A percentile compares a stretch with the other conserved stretches of the same genome.
phyloP scores from a whole-genome alignment of 2,797 vertebrate species.

The Acestrorhynchus altus region DNA sequence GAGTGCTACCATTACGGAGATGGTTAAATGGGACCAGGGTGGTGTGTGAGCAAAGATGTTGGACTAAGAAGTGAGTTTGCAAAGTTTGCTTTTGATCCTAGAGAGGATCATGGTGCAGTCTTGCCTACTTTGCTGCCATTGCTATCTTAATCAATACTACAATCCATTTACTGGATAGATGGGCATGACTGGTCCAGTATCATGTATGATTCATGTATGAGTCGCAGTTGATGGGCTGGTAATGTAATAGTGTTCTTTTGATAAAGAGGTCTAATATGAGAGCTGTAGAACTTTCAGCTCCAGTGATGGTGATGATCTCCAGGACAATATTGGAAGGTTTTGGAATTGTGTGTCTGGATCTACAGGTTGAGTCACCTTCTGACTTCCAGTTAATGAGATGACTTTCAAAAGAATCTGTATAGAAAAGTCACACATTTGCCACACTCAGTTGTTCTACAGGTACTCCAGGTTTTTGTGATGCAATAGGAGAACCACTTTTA shows the following conservation, averaged over 20 bases:
- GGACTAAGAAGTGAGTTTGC: no score
- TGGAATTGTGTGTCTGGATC: background rate
- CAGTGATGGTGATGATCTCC: background rate
- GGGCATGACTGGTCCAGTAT: background rate
- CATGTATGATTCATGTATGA: constrained; percentile 32
- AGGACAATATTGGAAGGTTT: background rate
- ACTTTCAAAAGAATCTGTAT: no score
- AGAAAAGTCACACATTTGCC: no score
- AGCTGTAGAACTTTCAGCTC: background rate
- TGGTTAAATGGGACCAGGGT: constrained; percentile 44
- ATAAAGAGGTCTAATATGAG: background rate
- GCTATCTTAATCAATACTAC: background rate
- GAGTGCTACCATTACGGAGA: constrained; percentile 28
- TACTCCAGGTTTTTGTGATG: no score
- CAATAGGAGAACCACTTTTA: no score
- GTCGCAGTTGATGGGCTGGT: background rate
- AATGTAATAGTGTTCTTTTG: background rate
- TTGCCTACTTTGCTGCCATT: background rate
- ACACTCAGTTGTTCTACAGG: no score
- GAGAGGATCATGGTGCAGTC: background rate
- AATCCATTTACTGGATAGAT: constrained; percentile 8
- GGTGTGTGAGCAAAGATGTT: constrained; percentile 25
- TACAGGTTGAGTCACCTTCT: no score
- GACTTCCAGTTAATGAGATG: background rate
- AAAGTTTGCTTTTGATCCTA: no score